phyloP scores from a whole-genome alignment of 1,140 invertebrate genomes.

The Heliothis virescens region DNA sequence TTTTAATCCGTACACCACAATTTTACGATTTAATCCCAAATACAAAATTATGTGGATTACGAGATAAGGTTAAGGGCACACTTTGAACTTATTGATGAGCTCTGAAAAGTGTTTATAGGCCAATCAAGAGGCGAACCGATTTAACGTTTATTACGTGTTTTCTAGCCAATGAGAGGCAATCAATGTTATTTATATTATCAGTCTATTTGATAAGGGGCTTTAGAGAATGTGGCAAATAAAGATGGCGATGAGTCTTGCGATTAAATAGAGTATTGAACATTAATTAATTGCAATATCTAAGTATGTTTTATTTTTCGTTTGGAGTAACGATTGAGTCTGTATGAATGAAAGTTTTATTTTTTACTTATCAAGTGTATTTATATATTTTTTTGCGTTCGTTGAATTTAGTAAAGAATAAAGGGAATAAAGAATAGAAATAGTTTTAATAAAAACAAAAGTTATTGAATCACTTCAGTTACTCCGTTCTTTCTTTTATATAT shows the following conservation, averaged over 20 bases:
- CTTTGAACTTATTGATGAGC: conserved; percentile 51
- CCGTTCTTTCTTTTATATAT: no score
- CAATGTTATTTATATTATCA: conserved; percentile 20
- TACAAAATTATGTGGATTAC: conserved; percentile 51
- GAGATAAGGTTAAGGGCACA: conserved; percentile 45
- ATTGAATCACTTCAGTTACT: no score
- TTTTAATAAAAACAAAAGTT: no score
- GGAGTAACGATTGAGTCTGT: no score
- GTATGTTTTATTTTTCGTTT: no score
- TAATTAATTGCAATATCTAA: no score
- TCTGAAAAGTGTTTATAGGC: conserved; percentile 45
- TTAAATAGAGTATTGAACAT: no score
- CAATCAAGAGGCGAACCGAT: conserved; percentile 46
- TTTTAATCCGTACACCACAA: background rate
- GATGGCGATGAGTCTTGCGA: background rate
- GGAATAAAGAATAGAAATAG: no score
- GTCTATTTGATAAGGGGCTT: background rate
- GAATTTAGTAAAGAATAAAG: no score
- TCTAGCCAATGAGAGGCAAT: conserved; percentile 19
- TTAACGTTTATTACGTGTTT: conserved; percentile 32
- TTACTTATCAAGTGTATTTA: no score
- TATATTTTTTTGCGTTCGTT: background rate
- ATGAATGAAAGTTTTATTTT: no score
- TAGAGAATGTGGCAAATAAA: background rate
- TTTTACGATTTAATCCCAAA: conserved; percentile 48